Evolutionary conservation across 2,113 vertebrate genomes (phyloP), one percentile per base, ranked within the genome.

Genomic region (Stigmatopora argus): DNA sequence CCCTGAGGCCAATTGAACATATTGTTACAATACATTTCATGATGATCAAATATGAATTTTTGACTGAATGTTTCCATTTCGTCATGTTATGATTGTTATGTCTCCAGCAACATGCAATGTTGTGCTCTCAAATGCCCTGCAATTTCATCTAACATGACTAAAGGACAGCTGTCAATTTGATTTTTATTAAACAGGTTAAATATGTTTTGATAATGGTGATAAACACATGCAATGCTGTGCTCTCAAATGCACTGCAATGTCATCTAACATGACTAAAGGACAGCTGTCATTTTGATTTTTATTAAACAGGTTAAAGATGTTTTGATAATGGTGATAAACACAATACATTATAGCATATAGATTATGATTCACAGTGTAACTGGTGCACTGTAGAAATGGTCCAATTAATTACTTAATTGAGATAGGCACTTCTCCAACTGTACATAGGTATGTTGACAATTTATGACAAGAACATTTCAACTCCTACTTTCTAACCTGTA

Each of bases 401-500:
- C 31, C 11, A 71, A 9, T 41, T 18, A 35, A 47, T 21, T 21
- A 11, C 14, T 55, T 5, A 61, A 38, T 72, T 52, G 5, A 56
- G 46, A 60, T 46, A 57, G 69, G 49, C 41, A 60, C 52, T 46
- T 21, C 21, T n/a, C 3, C 3, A 11, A 57, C 7, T 7, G 1
- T 18, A 34, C 10, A 14, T 52, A 35, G 59, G 62, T 63, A 21
- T 69, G 60, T 44, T n/a, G 17, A 38, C 10, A 71, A 66, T 11
- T 45, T 14, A 45, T 44, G 34, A n/a, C 14, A 19, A 0, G 12
- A 18, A 55, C n/a, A 56, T 67, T 48, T n/a, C 17, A 41, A 26
- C 66, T 7, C 17, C 34, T 38, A 69, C 60, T 71, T 52, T 70
- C 23, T 49, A 17, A 76, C 75, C 67, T 68, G 64, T 14, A 48